phyloP scores from a whole-genome alignment of 2,113 vertebrate species.

The Centrocercus urophasianus region DNA sequence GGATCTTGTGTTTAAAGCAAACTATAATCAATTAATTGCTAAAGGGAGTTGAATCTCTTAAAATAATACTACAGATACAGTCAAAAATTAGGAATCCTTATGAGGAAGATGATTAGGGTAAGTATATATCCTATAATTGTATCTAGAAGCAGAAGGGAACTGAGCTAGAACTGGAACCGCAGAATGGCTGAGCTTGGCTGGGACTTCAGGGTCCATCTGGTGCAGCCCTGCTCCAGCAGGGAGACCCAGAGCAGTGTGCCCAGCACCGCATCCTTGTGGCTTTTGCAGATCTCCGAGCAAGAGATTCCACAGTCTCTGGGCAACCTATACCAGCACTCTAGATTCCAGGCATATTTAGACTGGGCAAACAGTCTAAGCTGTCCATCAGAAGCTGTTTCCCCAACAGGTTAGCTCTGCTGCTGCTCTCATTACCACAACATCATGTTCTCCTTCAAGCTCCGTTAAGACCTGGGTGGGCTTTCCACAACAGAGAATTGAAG shows the following conservation, averaged over 20 bases:
- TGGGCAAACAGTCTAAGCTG: not conserved
- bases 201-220: not conserved
- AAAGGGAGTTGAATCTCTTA: not conserved
- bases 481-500: not conserved
- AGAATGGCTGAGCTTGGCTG: not conserved
- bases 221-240: not conserved
- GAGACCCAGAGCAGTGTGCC: not conserved
- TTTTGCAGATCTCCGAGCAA: not conserved
- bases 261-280: not conserved
- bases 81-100: not conserved
- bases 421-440: accelerated
- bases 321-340: not conserved
- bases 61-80: not conserved
- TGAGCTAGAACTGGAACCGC: not conserved
- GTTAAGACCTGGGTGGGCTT: not conserved
- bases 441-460: not conserved
- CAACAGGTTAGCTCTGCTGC: not conserved
- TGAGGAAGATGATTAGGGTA: not conserved
- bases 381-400: not conserved
- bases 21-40: not conserved
- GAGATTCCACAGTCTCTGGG: not conserved
- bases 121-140: not conserved
- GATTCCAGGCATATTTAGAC: not conserved
- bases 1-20: not conserved
- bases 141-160: not conserved